phyloP scores from a whole-genome alignment of 2,797 vertebrate species.

The Hyperoplus lanceolatus region DNA sequence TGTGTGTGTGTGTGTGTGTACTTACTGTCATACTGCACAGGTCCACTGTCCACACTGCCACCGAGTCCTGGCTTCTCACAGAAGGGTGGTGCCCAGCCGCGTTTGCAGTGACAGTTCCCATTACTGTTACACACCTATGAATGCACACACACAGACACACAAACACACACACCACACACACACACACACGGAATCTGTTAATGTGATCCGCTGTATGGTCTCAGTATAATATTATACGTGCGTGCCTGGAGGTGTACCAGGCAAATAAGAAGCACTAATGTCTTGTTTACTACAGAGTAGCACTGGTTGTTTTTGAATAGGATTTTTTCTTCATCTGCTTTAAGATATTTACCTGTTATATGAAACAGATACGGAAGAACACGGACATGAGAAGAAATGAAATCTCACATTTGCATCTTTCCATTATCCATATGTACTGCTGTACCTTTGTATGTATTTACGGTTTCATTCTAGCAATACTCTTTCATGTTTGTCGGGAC shows the following conservation, averaged over 20 bases:
- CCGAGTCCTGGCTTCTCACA: slow-evolving; percentile 92
- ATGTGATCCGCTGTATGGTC: slow-evolving; percentile 11
- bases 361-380: slow-evolving; percentile 3
- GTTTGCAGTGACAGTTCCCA: slow-evolving; percentile 92
- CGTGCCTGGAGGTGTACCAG: slow-evolving; percentile 34
- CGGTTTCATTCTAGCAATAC: not conserved
- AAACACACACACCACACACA: slow-evolving; percentile 29
- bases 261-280: slow-evolving; percentile 38
- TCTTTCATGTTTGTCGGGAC: no score
- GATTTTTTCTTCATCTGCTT: slow-evolving; percentile 31
- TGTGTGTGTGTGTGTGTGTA: slow-evolving; percentile 33
- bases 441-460: not conserved
- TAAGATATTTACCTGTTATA: slow-evolving; percentile 19
- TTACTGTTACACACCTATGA: slow-evolving; percentile 96
- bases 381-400: not conserved
- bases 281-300: slow-evolving; percentile 32
- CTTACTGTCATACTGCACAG: slow-evolving; percentile 89
- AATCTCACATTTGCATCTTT: not conserved
- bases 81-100: slow-evolving; percentile 92
- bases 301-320: slow-evolving; percentile 15
- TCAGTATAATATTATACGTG: slow-evolving; percentile 3
- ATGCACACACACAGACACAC: slow-evolving; percentile 23
- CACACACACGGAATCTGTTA: not conserved
- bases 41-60: slow-evolving; percentile 95
- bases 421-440: not conserved